Percentiles rank a stretch among this genome's conserved stretches.
These are phyloP conservation scores for Clarias macrocephalus DNA, from an alignment of 2,113 vertebrate species.

Conservation along the genomic window DNA sequence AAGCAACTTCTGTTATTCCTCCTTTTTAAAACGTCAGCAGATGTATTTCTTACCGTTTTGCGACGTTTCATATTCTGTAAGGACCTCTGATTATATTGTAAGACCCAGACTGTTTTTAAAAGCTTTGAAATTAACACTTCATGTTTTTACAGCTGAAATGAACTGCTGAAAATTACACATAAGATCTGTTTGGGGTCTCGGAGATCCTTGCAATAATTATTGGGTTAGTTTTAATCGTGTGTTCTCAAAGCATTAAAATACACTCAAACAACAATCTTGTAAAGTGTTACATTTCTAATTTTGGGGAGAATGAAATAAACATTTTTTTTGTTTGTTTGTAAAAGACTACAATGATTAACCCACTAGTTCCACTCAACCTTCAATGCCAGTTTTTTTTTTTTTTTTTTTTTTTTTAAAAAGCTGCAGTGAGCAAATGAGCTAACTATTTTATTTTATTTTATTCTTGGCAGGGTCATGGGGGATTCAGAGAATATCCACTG, in stretches of 20 bases:
- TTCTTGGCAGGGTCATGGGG: background rate
- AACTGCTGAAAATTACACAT: background rate
- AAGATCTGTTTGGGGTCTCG: background rate
- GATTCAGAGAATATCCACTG: background rate
- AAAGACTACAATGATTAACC: background rate
- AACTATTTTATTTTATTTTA: background rate
- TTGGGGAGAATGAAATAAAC: background rate
- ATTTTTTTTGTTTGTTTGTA: background rate
- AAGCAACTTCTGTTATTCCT: background rate
- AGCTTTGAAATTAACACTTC: background rate
- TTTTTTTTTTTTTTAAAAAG: background rate
- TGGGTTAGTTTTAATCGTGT: background rate
- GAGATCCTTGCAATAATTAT: background rate
- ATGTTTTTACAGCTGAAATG: background rate
- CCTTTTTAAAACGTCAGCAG: too few species aligned
- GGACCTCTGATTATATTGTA: background rate
- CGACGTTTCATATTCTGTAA: background rate
- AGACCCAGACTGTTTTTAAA: background rate
- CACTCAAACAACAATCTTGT: background rate
- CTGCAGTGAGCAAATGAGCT: background rate
- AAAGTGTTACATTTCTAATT: background rate
- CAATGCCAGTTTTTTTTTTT: background rate
- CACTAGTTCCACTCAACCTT: background rate
- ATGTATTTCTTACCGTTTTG: background rate
- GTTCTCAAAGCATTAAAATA: background rate